Conservation (phyloP, 2,113 vertebrate genomes). For the Mesitornis unicolor region DNA sequence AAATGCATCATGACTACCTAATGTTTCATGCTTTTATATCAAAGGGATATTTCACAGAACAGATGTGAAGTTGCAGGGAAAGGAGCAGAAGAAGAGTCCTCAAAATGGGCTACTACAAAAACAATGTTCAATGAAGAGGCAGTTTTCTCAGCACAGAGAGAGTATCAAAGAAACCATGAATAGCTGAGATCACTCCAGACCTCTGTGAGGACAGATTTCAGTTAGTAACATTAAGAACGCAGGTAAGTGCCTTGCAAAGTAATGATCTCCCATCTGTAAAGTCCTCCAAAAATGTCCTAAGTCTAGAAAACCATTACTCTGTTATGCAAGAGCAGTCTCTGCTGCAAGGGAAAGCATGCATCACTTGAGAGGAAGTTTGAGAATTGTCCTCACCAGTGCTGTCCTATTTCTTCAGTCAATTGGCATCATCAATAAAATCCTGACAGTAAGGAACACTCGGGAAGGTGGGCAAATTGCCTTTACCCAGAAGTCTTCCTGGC, state of each 20-base stretch:
- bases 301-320: neutral
- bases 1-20: neutral
- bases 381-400: neutral
- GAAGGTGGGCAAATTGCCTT: neutral
- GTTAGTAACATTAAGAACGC: neutral
- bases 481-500: neutral
- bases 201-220: neutral
- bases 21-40: neutral
- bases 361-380: neutral
- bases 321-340: neutral
- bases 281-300: neutral
- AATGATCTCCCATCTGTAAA: neutral
- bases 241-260: neutral
- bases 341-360: neutral
- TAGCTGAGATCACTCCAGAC: neutral
- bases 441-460: neutral
- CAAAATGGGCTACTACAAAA: neutral
- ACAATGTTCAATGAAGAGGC: neutral
- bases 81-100: neutral
- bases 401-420: neutral
- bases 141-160: neutral
- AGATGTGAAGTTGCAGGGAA: neutral
- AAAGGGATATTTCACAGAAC: fast-evolving
- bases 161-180: neutral
- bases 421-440: neutral